These are phyloP conservation scores for Rhipidura dahli DNA, from an alignment of 2,113 vertebrate species.

Conservation along the genomic window DNA sequence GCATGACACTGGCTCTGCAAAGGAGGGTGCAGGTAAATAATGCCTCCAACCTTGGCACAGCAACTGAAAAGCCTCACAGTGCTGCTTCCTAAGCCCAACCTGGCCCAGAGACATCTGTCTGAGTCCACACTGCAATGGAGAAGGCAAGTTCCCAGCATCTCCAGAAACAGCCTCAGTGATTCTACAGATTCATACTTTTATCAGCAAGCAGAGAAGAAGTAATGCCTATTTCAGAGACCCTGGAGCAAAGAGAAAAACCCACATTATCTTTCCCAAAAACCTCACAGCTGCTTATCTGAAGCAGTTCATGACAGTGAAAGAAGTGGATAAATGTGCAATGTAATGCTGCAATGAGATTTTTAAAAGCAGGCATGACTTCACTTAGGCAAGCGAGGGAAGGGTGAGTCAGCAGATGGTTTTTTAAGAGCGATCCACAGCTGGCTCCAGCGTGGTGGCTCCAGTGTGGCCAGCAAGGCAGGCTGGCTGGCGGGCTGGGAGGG, in stretches of 20 bases:
- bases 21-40: background rate
- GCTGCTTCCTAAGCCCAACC: background rate
- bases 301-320: background rate
- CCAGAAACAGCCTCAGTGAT: background rate
- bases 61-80: background rate
- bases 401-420: slow-evolving; percentile 53
- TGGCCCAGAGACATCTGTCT: background rate
- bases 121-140: background rate
- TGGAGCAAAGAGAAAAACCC: background rate
- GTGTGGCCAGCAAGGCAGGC: background rate
- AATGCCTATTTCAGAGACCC: background rate
- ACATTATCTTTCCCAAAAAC: background rate
- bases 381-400: slow-evolving; percentile 1
- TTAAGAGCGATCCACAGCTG: background rate
- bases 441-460: background rate
- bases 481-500: background rate
- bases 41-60: background rate
- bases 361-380: slow-evolving; percentile 29
- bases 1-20: background rate
- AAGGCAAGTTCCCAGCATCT: background rate
- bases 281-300: slow-evolving; percentile 14
- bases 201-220: background rate
- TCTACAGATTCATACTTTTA: background rate
- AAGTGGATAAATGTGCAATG: slow-evolving; percentile 1
- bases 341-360: slow-evolving; percentile 8